These are phyloP conservation scores for Sinhomidia bicolor DNA, from an alignment of 2,888 invertebrate genomes.

Conservation along the genomic window DNA sequence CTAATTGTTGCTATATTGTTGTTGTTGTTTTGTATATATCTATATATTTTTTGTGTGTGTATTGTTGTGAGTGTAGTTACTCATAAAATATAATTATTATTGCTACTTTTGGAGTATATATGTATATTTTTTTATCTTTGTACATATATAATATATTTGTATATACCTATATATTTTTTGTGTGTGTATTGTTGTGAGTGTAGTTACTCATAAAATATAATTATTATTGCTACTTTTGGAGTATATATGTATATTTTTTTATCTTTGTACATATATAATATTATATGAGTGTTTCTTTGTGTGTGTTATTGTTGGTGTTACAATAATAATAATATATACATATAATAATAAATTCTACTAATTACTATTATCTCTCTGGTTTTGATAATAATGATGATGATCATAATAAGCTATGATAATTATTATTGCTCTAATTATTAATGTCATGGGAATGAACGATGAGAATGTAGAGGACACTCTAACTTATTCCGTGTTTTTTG, in stretches of 20 bases:
- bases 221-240: background rate
- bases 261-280: background rate
- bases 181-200: background rate
- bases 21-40: background rate
- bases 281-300: constrained; percentile 37
- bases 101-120: background rate
- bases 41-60: background rate
- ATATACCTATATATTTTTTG: too few species aligned
- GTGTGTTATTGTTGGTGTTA: constrained; percentile 25
- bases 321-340: too few species aligned
- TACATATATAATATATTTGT: background rate
- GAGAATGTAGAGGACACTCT: background rate
- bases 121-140: constrained; percentile 4
- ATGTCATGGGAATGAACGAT: background rate
- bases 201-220: constrained; percentile 14
- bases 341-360: too few species aligned
- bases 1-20: constrained; percentile 8
- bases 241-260: background rate
- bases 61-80: constrained; percentile 6
- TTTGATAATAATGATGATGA: background rate
- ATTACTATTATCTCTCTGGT: background rate
- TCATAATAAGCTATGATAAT: too few species aligned
- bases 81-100: constrained; percentile 5
- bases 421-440: background rate
- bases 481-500: constrained; percentile 20